Conservation (phyloP, 2,797 vertebrate genomes). For the Lates japonicus region DNA sequence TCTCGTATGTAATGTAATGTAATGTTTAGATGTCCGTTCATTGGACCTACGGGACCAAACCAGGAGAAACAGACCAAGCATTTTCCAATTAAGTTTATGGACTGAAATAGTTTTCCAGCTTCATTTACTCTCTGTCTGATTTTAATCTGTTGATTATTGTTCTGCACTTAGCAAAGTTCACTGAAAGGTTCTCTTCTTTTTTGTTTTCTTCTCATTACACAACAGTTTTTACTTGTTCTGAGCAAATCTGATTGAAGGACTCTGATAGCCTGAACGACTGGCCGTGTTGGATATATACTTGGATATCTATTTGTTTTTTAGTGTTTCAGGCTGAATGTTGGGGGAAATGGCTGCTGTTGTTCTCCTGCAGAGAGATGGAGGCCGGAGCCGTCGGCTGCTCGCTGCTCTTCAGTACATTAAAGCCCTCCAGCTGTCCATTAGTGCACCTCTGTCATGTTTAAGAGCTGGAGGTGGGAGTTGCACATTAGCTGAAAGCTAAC, state of each 20-base stretch:
- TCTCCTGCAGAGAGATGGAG: constrained; percentile 13
- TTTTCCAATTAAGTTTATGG: no score
- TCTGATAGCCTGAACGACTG: rapidly evolving
- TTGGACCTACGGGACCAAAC: no score
- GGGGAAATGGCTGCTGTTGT: background rate
- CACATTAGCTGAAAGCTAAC: constrained; percentile 75
- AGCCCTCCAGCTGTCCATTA: constrained; percentile 76
- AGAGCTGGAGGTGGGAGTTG: constrained; percentile 71
- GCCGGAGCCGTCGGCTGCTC: constrained; percentile 35
- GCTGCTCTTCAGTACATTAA: constrained; percentile 65
- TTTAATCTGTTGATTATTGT: background rate
- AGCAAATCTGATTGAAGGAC: background rate
- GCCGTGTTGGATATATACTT: background rate
- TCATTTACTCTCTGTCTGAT: no score
- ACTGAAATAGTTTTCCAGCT: no score
- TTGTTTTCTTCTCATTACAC: background rate
- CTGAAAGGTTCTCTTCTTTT: background rate
- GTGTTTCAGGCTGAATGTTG: constrained; percentile 10
- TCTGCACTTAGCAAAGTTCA: background rate
- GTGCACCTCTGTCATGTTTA: constrained; percentile 63
- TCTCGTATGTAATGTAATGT: no score
- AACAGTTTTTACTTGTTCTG: background rate
- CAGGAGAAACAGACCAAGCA: no score
- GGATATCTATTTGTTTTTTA: background rate
- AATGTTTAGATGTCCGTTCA: no score